Base-by-base conservation (phyloP, 2,888 invertebrate species). In the Cacoxenus indagator region DNA sequence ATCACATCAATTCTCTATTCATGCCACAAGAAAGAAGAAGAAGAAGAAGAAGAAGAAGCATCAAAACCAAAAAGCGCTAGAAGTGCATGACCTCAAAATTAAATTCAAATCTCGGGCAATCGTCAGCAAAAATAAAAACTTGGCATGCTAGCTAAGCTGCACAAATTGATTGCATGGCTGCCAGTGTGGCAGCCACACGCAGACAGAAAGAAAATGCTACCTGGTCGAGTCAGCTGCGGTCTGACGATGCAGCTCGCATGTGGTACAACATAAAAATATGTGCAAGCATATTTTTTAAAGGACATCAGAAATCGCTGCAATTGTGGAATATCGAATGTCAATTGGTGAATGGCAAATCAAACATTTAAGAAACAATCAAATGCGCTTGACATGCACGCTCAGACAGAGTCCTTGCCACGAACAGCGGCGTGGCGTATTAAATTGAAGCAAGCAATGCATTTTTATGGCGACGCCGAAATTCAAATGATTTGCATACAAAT, bases 21-120 rank as follows among this genome's bases (percentile, higher is more conserved):
- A 65, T n/a, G 31, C 48, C 24, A 19, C 26, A 64, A 9, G 1
- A 48, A 55, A 55, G 27, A 11, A 55, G 19, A 3, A 29, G 14
- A 9, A 24, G 5, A n/a, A 27, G 5, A 11, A 29, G 6, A 27
- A 31, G 17, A 29, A 48, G 27, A 3, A 64, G 68, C 43, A 71
- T 43, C 61, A 6, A 67, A 37, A 67, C 9, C 8, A 45, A 46
- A 31, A 64, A 55, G 68, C 72, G 77, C 71, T n/a, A 74, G 75
- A 69, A 72, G 66, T 59, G 57, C 72, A 68, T 83, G 83, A 84
- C 83, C 83, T 76, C 75, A 83, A 83, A 83, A 83, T 83, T 84
- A 78, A 79, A 82, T 82, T 76, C 75, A 78, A 83, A 82, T 78
- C 81, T 78, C 72, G 70, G 67, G 74, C 77, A 79, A 78, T 70